Base-by-base conservation (phyloP, 2,797 vertebrate genomes). In the Psittacula derbiana region DNA sequence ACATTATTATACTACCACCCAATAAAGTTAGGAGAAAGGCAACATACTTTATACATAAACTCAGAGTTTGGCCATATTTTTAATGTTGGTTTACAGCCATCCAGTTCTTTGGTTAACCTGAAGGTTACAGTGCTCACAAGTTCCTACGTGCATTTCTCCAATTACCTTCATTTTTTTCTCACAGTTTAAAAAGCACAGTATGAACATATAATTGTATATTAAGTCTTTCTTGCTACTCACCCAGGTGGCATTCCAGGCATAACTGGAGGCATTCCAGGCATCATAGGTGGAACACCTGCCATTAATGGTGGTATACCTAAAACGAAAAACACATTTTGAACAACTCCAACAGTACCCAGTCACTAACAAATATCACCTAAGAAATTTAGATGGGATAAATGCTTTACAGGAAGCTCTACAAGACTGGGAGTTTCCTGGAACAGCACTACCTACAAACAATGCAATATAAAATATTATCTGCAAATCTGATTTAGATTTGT, bases 241-340 rank as follows among this genome's bases (percentile, higher is more conserved):
- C 99, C 99, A 90, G 99, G 99, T 46, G 98, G 99, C 99, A 99
- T 99, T 74, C 99, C 99, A 96, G 98, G 99, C 98, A 99, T 99
- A 55, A 98, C 98, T 80, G 98, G 99, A 91, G 99, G 99, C 98
- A 99, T 99, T 91, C 99, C 99, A 52, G 99, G 99, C 99, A 99
- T 99, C 98, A 99, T 98, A 46, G 99, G 99, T 90, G 99, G 99
- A 97, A 99, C 99, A 72, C 99, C 98, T 30, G 99, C 99, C 99
- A 99, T 99, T 98, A 99, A 98, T 6, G 98, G 99, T 85, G 99
- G 99, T 98, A 99, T 99, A 96, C 99, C 99, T 99, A 92, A 25
- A 96, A 95, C 66, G 7, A 66, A 95, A 60, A 65, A 88, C 0
- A 25, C 4, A 25, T 36, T 62, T 62, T 88, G 43, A 92, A 40